Evolutionary conservation across 92 coral and sea anemone species (phyloP).

Genomic region (Palythoa heliodiscus): DNA sequence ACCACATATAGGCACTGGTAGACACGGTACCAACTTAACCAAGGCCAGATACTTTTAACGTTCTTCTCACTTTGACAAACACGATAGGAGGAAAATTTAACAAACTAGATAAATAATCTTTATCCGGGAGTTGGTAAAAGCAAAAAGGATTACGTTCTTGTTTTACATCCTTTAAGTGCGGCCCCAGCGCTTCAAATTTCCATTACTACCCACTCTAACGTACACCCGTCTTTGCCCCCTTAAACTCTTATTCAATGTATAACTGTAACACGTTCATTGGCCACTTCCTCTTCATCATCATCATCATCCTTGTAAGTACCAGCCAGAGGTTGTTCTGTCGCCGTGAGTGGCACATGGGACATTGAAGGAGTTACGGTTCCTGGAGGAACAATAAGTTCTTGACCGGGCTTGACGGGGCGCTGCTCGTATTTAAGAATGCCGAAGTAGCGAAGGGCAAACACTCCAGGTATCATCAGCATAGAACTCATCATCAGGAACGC

Average conservation of each 20-base stretch:
- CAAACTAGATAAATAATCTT: no score
- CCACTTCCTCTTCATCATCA: conserved; percentile 16
- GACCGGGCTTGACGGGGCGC: conserved; percentile 43
- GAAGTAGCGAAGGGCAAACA: conserved; percentile 71
- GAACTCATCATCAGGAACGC: conserved; percentile 63
- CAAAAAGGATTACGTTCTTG: not conserved
- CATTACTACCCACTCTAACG: not conserved
- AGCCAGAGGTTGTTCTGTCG: conserved; percentile 71
- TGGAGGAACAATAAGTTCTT: conserved; percentile 64
- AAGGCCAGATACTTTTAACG: no score
- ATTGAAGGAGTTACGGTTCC: conserved; percentile 73
- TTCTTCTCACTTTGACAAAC: no score
- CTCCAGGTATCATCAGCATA: conserved; percentile 63
- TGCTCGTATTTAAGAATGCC: conserved; percentile 64
- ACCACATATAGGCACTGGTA: no score
- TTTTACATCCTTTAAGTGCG: not conserved
- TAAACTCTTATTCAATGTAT: not conserved
- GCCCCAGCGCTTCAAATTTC: not conserved
- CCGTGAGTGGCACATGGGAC: conserved; percentile 72
- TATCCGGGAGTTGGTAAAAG: not conserved
- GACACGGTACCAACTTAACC: no score
- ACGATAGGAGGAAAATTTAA: no score
- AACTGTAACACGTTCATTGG: conserved; percentile 33
- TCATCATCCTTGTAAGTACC: conserved; percentile 53
- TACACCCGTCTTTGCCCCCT: not conserved